These are phyloP conservation scores for Macrophya annulata DNA, from an alignment of 2,888 invertebrate species.

Conservation along the genomic window DNA sequence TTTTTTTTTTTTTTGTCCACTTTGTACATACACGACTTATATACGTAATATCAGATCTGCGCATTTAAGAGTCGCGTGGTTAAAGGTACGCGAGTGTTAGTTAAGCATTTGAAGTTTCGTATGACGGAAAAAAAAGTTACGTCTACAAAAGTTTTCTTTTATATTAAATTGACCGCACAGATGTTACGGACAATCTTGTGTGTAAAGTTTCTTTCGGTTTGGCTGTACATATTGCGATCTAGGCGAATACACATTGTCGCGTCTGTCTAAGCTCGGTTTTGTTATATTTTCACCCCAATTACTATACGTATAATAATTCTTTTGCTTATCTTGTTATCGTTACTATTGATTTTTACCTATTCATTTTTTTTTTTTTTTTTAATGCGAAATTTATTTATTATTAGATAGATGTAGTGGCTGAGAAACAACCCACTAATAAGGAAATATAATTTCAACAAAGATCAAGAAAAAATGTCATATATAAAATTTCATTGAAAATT, in stretches of 20 bases:
- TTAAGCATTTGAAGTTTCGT: conserved; percentile 14
- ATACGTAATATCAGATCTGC: background rate
- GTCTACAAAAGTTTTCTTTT: conserved; percentile 23
- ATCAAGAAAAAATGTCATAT: background rate
- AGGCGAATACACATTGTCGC: background rate
- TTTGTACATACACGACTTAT: background rate
- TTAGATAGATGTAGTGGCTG: too few relatives aligned
- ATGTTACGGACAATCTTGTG: conserved; percentile 5
- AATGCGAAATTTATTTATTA: too few relatives aligned
- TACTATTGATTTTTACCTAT: background rate
- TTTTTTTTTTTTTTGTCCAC: too few relatives aligned
- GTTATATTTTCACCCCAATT: background rate
- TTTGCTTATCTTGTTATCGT: conserved; percentile 19
- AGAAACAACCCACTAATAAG: too few relatives aligned
- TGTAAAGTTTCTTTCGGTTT: background rate
- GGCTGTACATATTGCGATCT: background rate
- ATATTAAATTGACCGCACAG: conserved; percentile 46
- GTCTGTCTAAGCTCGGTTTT: background rate
- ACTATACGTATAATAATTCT: too few relatives aligned
- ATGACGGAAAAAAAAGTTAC: background rate
- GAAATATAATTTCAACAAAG: background rate
- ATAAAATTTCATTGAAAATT: background rate
- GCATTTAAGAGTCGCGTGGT: background rate
- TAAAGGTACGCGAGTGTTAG: background rate
- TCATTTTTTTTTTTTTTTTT: too few relatives aligned